Conservation (phyloP, 1,140 invertebrate genomes). For the Rhagoletis pomonella region DNA sequence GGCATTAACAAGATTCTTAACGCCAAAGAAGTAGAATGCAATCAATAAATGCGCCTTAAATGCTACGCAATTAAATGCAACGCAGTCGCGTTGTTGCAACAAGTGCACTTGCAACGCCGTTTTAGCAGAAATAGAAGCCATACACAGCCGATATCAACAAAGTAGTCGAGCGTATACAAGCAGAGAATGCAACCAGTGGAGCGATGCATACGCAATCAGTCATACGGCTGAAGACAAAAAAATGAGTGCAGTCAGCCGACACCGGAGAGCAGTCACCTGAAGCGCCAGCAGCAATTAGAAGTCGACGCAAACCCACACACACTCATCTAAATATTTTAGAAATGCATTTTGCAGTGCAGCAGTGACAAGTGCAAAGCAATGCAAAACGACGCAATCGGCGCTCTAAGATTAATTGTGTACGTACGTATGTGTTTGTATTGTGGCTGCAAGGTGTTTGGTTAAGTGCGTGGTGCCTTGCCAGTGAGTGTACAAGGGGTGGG, state of each 20-base stretch:
- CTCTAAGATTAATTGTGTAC: no score
- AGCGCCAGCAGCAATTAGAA: slow-evolving; percentile 48
- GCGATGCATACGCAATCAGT: slow-evolving; percentile 42
- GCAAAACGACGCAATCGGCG: no score
- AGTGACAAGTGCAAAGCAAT: no score
- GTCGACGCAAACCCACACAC: background rate
- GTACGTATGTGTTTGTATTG: no score
- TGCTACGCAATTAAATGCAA: slow-evolving; percentile 27
- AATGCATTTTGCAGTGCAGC: background rate
- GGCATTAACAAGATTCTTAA: slow-evolving; percentile 34
- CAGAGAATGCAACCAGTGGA: slow-evolving; percentile 34
- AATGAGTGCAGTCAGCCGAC: slow-evolving; percentile 26
- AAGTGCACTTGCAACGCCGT: slow-evolving; percentile 26
- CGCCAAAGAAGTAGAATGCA: slow-evolving; percentile 38
- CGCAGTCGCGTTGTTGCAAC: slow-evolving; percentile 21
- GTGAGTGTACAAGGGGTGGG: no score
- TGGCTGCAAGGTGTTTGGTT: no score
- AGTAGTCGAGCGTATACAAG: background rate
- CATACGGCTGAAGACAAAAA: background rate
- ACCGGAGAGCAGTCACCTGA: slow-evolving; percentile 25
- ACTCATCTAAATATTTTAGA: background rate
- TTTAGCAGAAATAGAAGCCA: background rate
- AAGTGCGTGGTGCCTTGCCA: no score
- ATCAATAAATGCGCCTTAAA: slow-evolving; percentile 10
- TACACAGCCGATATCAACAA: background rate